phyloP scores from a whole-genome alignment of 2,888 invertebrate species.

The Belgica antarctica region DNA sequence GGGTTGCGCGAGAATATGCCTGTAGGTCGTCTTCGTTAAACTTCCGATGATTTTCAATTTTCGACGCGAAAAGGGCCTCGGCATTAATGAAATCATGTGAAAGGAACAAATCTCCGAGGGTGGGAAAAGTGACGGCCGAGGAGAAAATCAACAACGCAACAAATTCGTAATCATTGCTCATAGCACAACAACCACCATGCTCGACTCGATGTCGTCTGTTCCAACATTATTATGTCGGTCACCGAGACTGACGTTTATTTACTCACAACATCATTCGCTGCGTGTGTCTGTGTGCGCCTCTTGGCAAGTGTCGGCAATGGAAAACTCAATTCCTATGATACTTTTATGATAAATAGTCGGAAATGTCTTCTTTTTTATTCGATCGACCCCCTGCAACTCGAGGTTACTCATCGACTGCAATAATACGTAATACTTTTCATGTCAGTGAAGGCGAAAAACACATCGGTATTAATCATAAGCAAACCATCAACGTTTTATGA shows the following conservation, averaged over 20 bases:
- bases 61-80: neutral
- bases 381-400: neutral
- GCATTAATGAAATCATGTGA: neutral
- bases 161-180: neutral
- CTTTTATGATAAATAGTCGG: neutral
- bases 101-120: too few species aligned
- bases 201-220: neutral
- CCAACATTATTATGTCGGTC: neutral
- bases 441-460: neutral
- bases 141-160: neutral
- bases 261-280: neutral
- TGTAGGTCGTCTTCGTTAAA: neutral
- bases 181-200: neutral
- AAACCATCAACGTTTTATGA: slow-evolving; percentile 1
- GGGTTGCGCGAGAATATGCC: neutral
- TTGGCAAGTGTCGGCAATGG: neutral
- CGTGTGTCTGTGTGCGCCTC: neutral
- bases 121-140: neutral
- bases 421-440: slow-evolving; percentile 3
- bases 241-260: neutral
- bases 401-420: neutral
- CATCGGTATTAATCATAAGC: neutral
- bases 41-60: too few species aligned
- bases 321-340: neutral
- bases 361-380: neutral